Percentiles rank a stretch among this genome's conserved stretches.
Evolutionary conservation across 2,888 invertebrate genomes (phyloP).

Genomic region (Myathropa florea): DNA sequence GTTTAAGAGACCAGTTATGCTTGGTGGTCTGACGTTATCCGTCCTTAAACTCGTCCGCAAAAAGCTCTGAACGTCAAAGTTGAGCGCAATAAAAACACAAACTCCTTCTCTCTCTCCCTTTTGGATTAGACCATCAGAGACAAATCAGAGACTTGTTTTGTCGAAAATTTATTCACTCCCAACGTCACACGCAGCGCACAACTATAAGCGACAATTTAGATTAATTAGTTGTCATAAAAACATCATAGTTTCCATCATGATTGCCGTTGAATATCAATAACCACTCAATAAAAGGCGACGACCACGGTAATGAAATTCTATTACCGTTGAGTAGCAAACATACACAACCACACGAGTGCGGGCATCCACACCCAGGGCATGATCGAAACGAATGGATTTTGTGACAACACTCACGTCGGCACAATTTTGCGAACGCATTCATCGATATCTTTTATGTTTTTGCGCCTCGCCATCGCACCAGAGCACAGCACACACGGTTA

Average conservation of each 20-base stretch:
- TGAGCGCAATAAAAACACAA: neutral
- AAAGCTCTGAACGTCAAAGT: neutral
- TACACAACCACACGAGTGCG: neutral
- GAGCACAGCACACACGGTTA: neutral
- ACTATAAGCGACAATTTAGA: slow-evolving; percentile 20
- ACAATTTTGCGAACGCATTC: slow-evolving; percentile 22
- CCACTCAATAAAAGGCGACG: slow-evolving; percentile 30
- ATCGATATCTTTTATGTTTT: slow-evolving; percentile 31
- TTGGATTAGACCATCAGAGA: neutral
- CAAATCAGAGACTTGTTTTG: neutral
- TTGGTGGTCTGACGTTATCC: too few relatives aligned
- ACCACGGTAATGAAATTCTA: slow-evolving; percentile 30
- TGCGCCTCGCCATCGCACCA: neutral
- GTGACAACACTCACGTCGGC: slow-evolving; percentile 44
- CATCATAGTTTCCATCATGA: slow-evolving; percentile 1
- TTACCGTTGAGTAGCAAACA: slow-evolving; percentile 1
- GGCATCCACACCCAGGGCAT: neutral
- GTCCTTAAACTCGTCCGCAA: neutral
- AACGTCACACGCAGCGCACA: neutral
- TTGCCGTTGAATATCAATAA: slow-evolving; percentile 31
- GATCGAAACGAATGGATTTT: slow-evolving; percentile 7
- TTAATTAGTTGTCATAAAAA: slow-evolving; percentile 29
- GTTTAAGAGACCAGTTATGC: neutral
- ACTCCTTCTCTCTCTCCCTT: too few relatives aligned
- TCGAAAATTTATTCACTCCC: neutral